Conservation (phyloP, 2,888 invertebrate species). For the Hypsopygia costalis region DNA sequence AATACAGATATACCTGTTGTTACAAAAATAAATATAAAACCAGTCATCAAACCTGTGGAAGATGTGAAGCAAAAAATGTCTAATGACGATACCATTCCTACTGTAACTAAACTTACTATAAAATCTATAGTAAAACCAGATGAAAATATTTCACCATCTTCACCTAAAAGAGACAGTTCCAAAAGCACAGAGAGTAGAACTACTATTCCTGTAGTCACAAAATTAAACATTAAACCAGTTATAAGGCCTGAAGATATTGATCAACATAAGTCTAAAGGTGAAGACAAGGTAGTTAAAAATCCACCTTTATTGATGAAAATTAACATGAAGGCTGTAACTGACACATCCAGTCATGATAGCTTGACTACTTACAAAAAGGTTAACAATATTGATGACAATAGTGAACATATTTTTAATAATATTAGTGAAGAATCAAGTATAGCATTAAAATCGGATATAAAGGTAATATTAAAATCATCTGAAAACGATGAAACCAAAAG, state of each 20-base stretch:
- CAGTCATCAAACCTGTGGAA: constrained; percentile 64
- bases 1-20: constrained; percentile 69
- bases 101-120: constrained; percentile 65
- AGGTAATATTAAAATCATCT: constrained; percentile 4
- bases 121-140: constrained; percentile 67
- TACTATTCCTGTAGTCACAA: constrained; percentile 57
- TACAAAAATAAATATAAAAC: constrained; percentile 81
- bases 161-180: constrained; percentile 58
- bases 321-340: constrained; percentile 60
- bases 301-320: constrained; percentile 72
- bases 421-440: constrained; percentile 26
- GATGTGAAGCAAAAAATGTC: constrained; percentile 36
- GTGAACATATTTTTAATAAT: constrained; percentile 44
- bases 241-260: constrained; percentile 61
- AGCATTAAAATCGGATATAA: constrained; percentile 10
- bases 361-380: constrained; percentile 26
- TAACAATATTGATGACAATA: constrained; percentile 32
- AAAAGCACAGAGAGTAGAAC: constrained; percentile 36
- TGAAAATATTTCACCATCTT: constrained; percentile 44
- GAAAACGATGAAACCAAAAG: constrained; percentile 6
- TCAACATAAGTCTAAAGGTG: constrained; percentile 33
- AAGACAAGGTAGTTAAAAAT: constrained; percentile 48
- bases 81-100: constrained; percentile 54
- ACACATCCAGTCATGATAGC: constrained; percentile 41
- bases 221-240: constrained; percentile 74